These are phyloP conservation scores for Planococcus citri DNA, from an alignment of 1,140 invertebrate genomes.

Conservation along the genomic window DNA sequence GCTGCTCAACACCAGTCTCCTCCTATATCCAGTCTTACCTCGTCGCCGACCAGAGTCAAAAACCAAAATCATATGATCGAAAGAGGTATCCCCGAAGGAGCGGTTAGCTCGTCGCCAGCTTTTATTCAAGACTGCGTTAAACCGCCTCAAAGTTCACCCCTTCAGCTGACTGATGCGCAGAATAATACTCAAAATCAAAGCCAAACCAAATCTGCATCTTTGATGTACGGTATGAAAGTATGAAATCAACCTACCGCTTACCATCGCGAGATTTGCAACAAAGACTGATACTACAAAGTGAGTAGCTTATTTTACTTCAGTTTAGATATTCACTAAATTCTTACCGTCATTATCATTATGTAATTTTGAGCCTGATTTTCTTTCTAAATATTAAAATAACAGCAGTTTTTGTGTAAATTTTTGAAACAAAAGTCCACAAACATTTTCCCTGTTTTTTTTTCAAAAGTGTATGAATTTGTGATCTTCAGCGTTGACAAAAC, in stretches of 20 bases:
- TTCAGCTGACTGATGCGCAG: neutral
- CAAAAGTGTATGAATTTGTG: too few species aligned
- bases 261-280: neutral
- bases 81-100: conserved; percentile 48
- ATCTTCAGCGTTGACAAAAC: too few species aligned
- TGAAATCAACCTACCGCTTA: too few species aligned
- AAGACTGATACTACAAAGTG: neutral
- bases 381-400: too few species aligned
- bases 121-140: conserved; percentile 23
- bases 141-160: neutral
- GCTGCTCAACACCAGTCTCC: neutral
- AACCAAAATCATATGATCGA: conserved; percentile 38
- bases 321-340: too few species aligned
- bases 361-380: too few species aligned
- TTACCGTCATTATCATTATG: too few species aligned
- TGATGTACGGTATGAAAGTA: conserved; percentile 16
- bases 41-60: conserved; percentile 24
- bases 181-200: neutral
- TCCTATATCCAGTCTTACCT: neutral
- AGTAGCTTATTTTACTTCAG: too few species aligned
- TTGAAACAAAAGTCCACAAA: too few species aligned
- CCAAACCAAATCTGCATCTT: neutral
- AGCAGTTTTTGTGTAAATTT: too few species aligned
- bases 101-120: conserved; percentile 32
- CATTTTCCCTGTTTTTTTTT: too few species aligned